These are phyloP conservation scores for Megaleporinus macrocephalus DNA, from an alignment of 2,113 vertebrate species.

Conservation along the genomic window DNA sequence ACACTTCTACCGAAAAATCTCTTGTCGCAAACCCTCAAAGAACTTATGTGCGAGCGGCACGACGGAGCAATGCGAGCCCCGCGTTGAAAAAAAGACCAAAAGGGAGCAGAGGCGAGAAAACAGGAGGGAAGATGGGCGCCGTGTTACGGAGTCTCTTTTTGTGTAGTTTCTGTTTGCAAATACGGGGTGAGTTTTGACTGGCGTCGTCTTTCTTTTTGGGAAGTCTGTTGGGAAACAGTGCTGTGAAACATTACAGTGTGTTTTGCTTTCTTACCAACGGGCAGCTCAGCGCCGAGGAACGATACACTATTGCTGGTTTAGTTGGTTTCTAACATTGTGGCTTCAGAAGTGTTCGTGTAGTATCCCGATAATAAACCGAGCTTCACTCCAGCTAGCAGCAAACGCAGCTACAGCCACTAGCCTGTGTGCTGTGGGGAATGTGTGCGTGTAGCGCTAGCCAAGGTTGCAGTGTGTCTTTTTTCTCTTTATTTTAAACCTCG, in stretches of 20 bases:
- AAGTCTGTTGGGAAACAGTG: not conserved
- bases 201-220: not conserved
- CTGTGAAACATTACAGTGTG: not conserved
- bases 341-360: not conserved
- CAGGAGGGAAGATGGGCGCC: slow-evolving; percentile 85
- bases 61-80: slow-evolving; percentile 65
- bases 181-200: slow-evolving; percentile 82
- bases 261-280: not conserved
- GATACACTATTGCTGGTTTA: not conserved
- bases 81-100: slow-evolving; percentile 63
- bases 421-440: not conserved
- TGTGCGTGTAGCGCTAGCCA: not conserved
- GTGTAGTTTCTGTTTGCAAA: slow-evolving; percentile 84
- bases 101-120: slow-evolving; percentile 62
- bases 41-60: slow-evolving; percentile 34
- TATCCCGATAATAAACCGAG: not conserved
- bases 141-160: slow-evolving; percentile 86
- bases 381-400: not conserved
- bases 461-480: not conserved
- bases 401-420: not conserved
- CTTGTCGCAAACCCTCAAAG: not conserved
- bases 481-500: not conserved
- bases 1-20: not conserved
- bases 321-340: not conserved
- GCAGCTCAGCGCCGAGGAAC: not conserved